phyloP scores from a whole-genome alignment of 2,797 vertebrate genomes.

The Menidia menidia region DNA sequence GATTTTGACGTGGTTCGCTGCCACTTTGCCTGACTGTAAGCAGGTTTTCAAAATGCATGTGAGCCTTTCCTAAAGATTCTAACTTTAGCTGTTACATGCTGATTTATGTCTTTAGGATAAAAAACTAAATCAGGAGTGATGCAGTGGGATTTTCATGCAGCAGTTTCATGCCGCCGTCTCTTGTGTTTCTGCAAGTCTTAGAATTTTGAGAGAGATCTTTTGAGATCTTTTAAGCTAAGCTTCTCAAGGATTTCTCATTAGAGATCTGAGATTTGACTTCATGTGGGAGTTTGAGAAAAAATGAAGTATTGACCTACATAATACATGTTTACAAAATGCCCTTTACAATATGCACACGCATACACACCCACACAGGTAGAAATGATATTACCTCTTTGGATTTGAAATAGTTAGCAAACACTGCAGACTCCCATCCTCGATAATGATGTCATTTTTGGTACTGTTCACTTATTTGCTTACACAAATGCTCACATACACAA shows the following conservation, averaged over 20 bases:
- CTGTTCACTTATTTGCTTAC: constrained; percentile 28
- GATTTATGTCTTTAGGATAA: constrained; percentile 38
- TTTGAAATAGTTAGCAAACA: constrained; percentile 54
- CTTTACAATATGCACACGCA: constrained; percentile 18
- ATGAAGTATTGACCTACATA: constrained; percentile 61
- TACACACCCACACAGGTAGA: not conserved
- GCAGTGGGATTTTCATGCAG: constrained; percentile 58
- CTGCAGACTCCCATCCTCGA: constrained; percentile 36
- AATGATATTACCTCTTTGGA: constrained; percentile 19
- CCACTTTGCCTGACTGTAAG: constrained; percentile 48
- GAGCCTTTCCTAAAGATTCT: constrained; percentile 45
- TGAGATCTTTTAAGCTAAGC: not conserved
- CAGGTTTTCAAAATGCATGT: constrained; percentile 36
- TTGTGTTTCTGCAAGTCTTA: not conserved
- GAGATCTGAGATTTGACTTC: constrained; percentile 23
- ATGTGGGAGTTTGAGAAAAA: constrained; percentile 40
- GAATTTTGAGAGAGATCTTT: too few relatives aligned
- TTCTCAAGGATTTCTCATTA: constrained; percentile 62
- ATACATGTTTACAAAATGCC: constrained; percentile 68
- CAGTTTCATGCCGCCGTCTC: constrained; percentile 63
- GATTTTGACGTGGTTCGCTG: constrained; percentile 64
- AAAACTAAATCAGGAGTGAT: constrained; percentile 55
- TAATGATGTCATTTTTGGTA: constrained; percentile 43
- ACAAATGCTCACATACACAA: constrained; percentile 30
- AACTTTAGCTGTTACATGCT: constrained; percentile 52